Percentiles rank a stretch among this genome's conserved stretches.
These are phyloP conservation scores for Heliconius himera DNA, from an alignment of 1,140 invertebrate species.

Conservation along the genomic window DNA sequence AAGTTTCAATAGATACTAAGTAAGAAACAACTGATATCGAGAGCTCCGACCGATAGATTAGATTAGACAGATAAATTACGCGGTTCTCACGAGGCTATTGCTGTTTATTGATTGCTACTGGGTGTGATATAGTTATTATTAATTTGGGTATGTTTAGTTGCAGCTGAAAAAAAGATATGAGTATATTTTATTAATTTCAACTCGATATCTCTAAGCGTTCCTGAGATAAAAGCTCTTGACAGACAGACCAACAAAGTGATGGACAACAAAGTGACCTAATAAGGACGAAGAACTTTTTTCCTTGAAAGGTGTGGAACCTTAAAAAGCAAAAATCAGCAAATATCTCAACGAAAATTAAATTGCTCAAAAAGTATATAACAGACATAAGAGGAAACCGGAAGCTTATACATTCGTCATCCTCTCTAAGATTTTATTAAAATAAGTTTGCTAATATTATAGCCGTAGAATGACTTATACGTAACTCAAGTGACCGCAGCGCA, in stretches of 20 bases:
- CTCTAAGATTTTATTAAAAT: slow-evolving; percentile 23
- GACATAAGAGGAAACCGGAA: not conserved
- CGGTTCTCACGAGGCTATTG: slow-evolving; percentile 69
- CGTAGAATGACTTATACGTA: slow-evolving; percentile 38
- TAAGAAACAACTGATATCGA: slow-evolving; percentile 43
- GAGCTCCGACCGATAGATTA: slow-evolving; percentile 56
- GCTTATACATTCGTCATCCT: slow-evolving; percentile 21
- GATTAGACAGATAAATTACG: slow-evolving; percentile 75
- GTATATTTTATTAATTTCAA: too few relatives aligned
- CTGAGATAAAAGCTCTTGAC: too few relatives aligned
- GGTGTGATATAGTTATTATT: slow-evolving; percentile 19
- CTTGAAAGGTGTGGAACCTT: too few relatives aligned
- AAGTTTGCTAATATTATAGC: slow-evolving; percentile 25
- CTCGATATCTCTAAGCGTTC: too few relatives aligned
- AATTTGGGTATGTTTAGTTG: slow-evolving; percentile 7
- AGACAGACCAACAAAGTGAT: too few relatives aligned
- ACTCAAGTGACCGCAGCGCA: slow-evolving; percentile 51
- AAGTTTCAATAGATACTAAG: slow-evolving; percentile 27
- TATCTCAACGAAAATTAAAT: not conserved
- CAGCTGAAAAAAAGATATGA: not conserved
- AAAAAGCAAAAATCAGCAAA: not conserved
- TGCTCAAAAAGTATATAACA: not conserved
- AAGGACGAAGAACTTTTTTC: too few relatives aligned
- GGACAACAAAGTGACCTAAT: too few relatives aligned
- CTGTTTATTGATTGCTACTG: slow-evolving; percentile 40